Base-by-base conservation (phyloP, 1,140 invertebrate genomes). In the Scylla paramamosain region DNA sequence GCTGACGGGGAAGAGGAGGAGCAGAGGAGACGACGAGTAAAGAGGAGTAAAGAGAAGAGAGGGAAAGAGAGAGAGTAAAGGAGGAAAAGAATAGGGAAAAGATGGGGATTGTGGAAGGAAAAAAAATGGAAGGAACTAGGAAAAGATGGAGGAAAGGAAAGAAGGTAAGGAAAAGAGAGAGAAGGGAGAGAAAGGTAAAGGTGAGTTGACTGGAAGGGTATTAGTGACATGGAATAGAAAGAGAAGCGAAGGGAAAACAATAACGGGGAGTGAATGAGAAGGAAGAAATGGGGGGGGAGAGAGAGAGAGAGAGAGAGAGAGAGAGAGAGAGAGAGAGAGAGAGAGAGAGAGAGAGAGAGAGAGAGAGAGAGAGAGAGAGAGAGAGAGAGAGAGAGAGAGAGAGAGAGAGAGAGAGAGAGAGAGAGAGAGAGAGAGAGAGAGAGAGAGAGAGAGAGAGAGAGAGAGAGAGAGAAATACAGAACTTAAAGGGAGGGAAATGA, bases 401-500 rank as follows among this genome's bases (percentile, higher is more conserved):
- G 86, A 29, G 86, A 29, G 86, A 29, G 86, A 29, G 86, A 29
- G 86, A 29, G 86, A 29, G 86, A 29, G 4, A 29, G 86, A 29
- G 86, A 25, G 77, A 25, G 77, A 25, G 77, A 25, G 77, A 25
- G 77, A 25, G 77, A 25, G 77, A 25, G 77, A 25, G 77, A 25
- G n/a, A 29, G 86, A 29, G 86, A 29, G 86, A 29, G 86, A 29
- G 86, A 29, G 86, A 29, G 86, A n/a, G 86, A n/a, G 86, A 31
- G 16, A 88, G 86, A 88, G 16, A 31, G 86, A 88, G 86, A 20
- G 16, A 87, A 31, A 87, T 25, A 87, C 25, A 87, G 84, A 87
- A 32, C 39, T 39, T 39, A 39, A 39, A 39, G 39, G 39, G 39
- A n/a, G n/a, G n/a, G n/a, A n/a, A n/a, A n/a, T 6, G 6, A 39